phyloP scores from a whole-genome alignment of 1,140 invertebrate species.

The Aporrectodea caliginosa region DNA sequence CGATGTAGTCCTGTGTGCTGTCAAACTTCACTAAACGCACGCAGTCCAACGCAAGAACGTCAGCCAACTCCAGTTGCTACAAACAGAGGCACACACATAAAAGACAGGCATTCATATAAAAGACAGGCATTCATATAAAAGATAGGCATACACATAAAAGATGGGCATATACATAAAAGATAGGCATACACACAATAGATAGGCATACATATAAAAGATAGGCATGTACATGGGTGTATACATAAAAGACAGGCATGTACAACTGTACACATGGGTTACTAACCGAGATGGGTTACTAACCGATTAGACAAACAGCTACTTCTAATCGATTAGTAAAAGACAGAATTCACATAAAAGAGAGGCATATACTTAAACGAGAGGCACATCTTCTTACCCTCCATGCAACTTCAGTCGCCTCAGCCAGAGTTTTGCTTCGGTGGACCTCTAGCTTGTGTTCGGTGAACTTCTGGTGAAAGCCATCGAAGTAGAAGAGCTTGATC shows the following conservation, averaged over 20 bases:
- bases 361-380: too few relatives aligned
- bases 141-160: neutral
- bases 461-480: conserved; percentile 61
- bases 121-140: neutral
- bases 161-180: too few relatives aligned
- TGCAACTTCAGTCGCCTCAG: conserved; percentile 61
- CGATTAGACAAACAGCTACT: too few relatives aligned
- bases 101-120: neutral
- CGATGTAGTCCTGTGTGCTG: conserved; percentile 64
- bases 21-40: conserved; percentile 74
- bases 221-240: too few relatives aligned
- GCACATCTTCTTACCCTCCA: conserved; percentile 59
- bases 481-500: conserved; percentile 64
- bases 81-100: conserved; percentile 27
- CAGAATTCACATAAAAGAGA: too few relatives aligned
- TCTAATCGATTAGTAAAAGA: too few relatives aligned
- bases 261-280: too few relatives aligned
- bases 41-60: conserved; percentile 62
- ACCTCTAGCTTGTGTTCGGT: conserved; percentile 61
- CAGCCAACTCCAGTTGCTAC: conserved; percentile 62
- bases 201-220: too few relatives aligned
- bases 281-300: too few relatives aligned
- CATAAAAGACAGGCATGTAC: too few relatives aligned
- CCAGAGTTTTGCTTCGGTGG: conserved; percentile 61
- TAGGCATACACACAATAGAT: too few relatives aligned